Evolutionary conservation across 1,140 invertebrate genomes (phyloP), one percentile per base, ranked within the genome.

Genomic region (Tenebrio molitor): DNA sequence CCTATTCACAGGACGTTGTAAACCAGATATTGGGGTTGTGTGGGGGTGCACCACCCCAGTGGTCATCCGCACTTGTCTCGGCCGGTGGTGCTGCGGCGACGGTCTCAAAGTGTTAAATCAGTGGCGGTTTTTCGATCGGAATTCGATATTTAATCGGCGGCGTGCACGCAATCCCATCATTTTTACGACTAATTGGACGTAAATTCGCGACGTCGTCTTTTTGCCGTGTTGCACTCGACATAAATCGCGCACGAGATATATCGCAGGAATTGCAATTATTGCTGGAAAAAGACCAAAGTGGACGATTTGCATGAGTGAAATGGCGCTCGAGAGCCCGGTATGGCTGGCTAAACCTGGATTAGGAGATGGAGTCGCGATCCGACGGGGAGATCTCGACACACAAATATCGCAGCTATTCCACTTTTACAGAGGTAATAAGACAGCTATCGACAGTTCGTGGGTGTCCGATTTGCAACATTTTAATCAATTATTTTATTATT

Each of bases 1-100:
- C 64, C 69, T 71, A 69, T 73, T 75, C 66, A 71, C 64, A 62
- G n/a, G 70, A 73, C 46, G 63, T 74, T 80, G 69, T 73, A 70
- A 77, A 75, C 74, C 73, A 58, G 74, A 75, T 72, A 76, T 79
- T 72, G 76, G 79, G 77, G 79, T 80, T 80, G 77, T 74, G 74
- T 77, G 68, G 75, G 71, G 77, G 72, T 75, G 73, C 62, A 68
- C 46, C 63, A 19, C 41, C 29, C 50, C 21, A 34, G 25, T 17
- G 33, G 23, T 67, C 73, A 64, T 74, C 67, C 12, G 25, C 34
- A 50, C 44, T 41, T 34, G 15, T 62, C 39, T 72, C 50, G 21
- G 25, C 21, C 65, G 36, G 65, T 72, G 72, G 39, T 19, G 39
- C 14, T 19, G 53, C 19, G 33, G n/a, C 36, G 39, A 34, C n/a